Evolutionary conservation across 2,113 vertebrate species (phyloP).

Genomic region (Oxygymnocypris stewartii): DNA sequence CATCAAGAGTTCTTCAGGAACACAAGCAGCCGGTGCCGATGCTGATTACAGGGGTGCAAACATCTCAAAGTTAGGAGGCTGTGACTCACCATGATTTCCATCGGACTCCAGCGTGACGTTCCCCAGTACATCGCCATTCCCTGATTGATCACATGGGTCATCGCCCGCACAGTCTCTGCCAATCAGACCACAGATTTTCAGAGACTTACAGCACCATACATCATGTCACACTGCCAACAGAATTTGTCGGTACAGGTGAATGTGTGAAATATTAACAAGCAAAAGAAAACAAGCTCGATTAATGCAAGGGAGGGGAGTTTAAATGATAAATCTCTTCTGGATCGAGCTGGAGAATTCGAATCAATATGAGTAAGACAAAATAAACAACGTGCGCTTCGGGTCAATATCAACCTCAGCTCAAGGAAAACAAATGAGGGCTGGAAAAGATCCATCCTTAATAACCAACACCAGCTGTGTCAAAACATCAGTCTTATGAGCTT

Average conservation of each 20-base stretch:
- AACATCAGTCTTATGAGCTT: background rate
- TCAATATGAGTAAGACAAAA: slow-evolving; percentile 31
- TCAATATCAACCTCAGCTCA: slow-evolving; percentile 17
- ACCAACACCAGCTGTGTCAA: background rate
- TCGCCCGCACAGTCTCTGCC: slow-evolving; percentile 89
- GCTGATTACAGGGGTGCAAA: background rate
- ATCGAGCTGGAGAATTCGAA: slow-evolving; percentile 8
- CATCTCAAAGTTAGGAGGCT: background rate
- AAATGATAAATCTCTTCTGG: slow-evolving; percentile 9
- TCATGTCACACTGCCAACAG: slow-evolving; percentile 3
- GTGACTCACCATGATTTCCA: slow-evolving; percentile 88
- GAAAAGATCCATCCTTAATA: background rate
- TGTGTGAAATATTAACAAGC: background rate
- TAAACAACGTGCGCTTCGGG: background rate
- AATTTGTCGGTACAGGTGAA: background rate
- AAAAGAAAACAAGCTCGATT: slow-evolving; percentile 14
- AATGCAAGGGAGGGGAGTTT: slow-evolving; percentile 7
- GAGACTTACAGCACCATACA: slow-evolving; percentile 14
- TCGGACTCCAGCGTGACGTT: slow-evolving; percentile 88
- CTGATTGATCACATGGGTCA: slow-evolving; percentile 93
- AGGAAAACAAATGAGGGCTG: background rate
- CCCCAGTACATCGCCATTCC: slow-evolving; percentile 95
- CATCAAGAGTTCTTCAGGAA: background rate
- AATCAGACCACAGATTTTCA: slow-evolving; percentile 26
- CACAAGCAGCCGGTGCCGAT: no score